These are phyloP conservation scores for Masnerella sp. DNA, from an alignment of 2,888 invertebrate genomes.

Conservation along the genomic window DNA sequence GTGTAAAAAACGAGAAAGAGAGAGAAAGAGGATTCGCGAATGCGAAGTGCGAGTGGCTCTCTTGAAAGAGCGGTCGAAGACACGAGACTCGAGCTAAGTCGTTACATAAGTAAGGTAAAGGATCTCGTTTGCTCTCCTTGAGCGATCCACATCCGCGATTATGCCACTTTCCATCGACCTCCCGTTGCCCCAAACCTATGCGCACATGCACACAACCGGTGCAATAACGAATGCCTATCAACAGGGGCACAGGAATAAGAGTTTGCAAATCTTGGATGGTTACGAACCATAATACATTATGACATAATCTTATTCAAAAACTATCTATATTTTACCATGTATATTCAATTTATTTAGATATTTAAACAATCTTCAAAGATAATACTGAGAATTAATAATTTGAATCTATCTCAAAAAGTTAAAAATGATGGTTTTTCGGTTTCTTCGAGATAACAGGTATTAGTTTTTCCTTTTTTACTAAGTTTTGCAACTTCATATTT, in stretches of 20 bases:
- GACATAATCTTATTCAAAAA: no score
- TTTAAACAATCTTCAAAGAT: no score
- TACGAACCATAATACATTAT: background rate
- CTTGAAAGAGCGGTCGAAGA: slow-evolving; percentile 70
- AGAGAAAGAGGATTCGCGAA: slow-evolving; percentile 35
- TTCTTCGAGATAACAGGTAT: no score
- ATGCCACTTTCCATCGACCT: slow-evolving; percentile 75
- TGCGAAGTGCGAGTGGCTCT: slow-evolving; percentile 41
- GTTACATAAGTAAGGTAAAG: slow-evolving; percentile 75
- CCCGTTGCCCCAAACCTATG: slow-evolving; percentile 61
- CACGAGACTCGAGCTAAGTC: slow-evolving; percentile 70
- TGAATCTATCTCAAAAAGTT: no score
- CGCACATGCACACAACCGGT: slow-evolving; percentile 1
- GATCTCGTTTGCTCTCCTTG: slow-evolving; percentile 70
- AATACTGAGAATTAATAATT: no score
- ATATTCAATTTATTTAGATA: no score
- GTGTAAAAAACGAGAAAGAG: background rate
- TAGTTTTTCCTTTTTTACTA: no score
- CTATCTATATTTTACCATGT: no score
- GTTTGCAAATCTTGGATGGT: background rate
- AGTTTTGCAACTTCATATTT: no score
- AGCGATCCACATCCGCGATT: slow-evolving; percentile 74
- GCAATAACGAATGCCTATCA: slow-evolving; percentile 12
- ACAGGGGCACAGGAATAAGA: slow-evolving; percentile 15
- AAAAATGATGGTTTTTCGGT: no score